A percentile compares a stretch with the other conserved stretches of the same genome.
phyloP scores from a whole-genome alignment of 2,113 vertebrate species.

The mouse (Mus musculus) region DNA sequence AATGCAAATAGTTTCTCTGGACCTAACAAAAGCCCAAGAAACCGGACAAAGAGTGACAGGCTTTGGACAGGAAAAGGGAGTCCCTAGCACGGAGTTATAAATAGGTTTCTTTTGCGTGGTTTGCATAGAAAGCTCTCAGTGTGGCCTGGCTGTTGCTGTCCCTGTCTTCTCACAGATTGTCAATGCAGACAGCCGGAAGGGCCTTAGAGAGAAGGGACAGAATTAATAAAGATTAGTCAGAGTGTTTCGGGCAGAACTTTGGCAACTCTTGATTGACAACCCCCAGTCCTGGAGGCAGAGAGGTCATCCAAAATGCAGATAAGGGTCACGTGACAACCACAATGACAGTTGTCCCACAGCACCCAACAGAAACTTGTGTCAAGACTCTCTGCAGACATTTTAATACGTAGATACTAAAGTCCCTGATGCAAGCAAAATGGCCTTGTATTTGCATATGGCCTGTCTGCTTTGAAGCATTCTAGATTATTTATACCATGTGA shows the following conservation, averaged over 20 bases:
- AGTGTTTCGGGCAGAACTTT: background rate
- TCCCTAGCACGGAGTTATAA: background rate
- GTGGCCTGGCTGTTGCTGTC: background rate
- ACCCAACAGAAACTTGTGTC: too few relatives aligned
- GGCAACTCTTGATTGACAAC: background rate
- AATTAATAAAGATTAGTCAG: background rate
- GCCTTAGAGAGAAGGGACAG: background rate
- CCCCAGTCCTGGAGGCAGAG: background rate
- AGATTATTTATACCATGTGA: background rate
- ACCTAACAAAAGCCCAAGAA: slow-evolving; percentile 33
- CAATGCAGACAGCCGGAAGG: background rate
- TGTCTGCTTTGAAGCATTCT: background rate
- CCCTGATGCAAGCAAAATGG: background rate
- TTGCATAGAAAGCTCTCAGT: slow-evolving; percentile 26
- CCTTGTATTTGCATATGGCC: background rate
- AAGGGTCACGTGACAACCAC: background rate
- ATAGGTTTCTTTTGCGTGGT: background rate
- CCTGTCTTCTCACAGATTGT: background rate
- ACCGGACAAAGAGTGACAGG: background rate
- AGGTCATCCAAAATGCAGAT: background rate
- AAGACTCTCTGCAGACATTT: background rate
- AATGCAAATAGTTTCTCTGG: slow-evolving; percentile 7
- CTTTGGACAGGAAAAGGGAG: background rate
- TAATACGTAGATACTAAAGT: background rate
- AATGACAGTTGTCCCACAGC: background rate